phyloP scores from a whole-genome alignment of 2,113 vertebrate species.

The Telmatochromis sp. region DNA sequence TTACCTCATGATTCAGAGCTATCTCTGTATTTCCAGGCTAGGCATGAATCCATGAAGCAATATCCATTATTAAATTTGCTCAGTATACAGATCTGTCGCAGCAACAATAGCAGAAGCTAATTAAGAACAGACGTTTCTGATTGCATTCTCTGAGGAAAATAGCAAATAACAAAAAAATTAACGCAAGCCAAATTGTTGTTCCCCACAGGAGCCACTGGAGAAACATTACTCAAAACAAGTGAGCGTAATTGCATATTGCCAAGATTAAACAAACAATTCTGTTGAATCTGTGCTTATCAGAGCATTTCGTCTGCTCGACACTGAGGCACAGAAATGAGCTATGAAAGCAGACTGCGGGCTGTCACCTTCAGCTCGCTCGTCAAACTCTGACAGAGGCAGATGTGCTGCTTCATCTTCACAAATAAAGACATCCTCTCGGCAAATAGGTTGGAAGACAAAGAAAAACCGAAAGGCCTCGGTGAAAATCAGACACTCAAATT shows the following conservation, averaged over 20 bases:
- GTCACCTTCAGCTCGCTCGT: constrained; percentile 5
- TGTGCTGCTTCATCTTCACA: not conserved
- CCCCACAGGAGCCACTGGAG: constrained; percentile 39
- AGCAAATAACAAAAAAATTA: constrained; percentile 12
- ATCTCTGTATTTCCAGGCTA: not conserved
- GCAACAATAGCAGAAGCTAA: constrained; percentile 21
- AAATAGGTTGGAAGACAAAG: not conserved
- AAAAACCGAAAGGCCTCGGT: not conserved
- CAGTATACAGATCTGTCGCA: not conserved
- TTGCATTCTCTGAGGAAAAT: constrained; percentile 11
- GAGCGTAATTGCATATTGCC: constrained; percentile 27
- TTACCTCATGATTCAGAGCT: not conserved
- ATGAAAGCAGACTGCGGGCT: not conserved
- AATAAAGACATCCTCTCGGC: not conserved
- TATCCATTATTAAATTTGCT: not conserved
- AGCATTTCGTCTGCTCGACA: constrained; percentile 5
- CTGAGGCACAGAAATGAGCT: not conserved
- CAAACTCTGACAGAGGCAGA: constrained; percentile 25
- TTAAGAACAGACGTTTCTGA: constrained; percentile 23
- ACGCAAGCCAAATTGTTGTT: constrained; percentile 39
- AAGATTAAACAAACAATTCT: constrained; percentile 44
- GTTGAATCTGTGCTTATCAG: constrained; percentile 26
- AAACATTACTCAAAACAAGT: constrained; percentile 32
- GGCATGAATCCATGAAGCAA: not conserved
- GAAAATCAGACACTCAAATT: not conserved